phyloP scores from a whole-genome alignment of 1,140 invertebrate species.

The Chrysomallon squamiferum region DNA sequence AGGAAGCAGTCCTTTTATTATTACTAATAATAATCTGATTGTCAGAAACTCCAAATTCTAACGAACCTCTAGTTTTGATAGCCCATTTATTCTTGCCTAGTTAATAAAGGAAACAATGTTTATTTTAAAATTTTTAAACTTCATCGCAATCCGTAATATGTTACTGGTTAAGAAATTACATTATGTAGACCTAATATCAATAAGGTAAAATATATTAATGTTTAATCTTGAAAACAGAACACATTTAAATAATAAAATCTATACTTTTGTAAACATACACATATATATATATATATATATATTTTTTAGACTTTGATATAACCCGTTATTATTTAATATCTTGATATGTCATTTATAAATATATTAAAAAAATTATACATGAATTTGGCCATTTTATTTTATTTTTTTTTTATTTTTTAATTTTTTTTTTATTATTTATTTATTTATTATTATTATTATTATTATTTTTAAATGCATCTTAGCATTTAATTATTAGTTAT shows the following conservation, averaged over 20 bases:
- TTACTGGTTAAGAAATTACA: too few species aligned
- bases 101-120: too few species aligned
- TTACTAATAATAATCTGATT: neutral
- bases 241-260: neutral
- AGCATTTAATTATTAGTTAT: too few species aligned
- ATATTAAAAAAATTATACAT: neutral
- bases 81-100: too few species aligned
- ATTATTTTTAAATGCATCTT: too few species aligned
- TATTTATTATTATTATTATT: too few species aligned
- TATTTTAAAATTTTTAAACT: too few species aligned
- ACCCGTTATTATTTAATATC: neutral
- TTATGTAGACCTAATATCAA: too few species aligned
- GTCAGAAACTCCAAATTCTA: neutral
- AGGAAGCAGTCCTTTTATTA: neutral
- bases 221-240: too few species aligned
- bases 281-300: neutral
- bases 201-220: too few species aligned
- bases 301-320: neutral
- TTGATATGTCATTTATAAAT: neutral
- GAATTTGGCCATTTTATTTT: neutral
- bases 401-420: neutral
- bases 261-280: neutral
- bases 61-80: too few species aligned
- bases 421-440: neutral
- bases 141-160: too few species aligned